A percentile compares a stretch with the other conserved stretches of the same genome.
Conservation (phyloP, 2,113 vertebrate species). For the Peromyscus californicus region DNA sequence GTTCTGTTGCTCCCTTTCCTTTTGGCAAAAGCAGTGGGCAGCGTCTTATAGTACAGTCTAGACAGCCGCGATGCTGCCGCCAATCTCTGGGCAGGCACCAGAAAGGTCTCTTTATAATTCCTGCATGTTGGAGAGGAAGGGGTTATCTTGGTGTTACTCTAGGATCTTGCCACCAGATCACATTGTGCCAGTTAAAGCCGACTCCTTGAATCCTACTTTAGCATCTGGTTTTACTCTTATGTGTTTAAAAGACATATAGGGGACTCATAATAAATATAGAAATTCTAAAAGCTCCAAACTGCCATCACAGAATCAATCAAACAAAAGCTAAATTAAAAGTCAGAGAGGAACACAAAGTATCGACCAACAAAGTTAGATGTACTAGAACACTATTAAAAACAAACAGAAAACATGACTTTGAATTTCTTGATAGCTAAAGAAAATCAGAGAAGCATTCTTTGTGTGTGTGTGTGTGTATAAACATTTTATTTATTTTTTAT, state of each 20-base stretch:
- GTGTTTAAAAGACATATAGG: neutral
- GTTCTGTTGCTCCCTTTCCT: neutral
- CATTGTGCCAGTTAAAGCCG: neutral
- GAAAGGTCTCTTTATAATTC: neutral
- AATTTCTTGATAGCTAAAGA: neutral
- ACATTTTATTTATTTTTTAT: too few species aligned
- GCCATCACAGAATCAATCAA: neutral
- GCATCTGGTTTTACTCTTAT: neutral
- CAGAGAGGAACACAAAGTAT: neutral
- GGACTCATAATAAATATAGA: neutral
- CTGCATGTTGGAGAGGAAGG: neutral
- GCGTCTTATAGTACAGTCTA: neutral
- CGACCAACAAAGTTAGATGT: neutral
- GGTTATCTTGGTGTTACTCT: neutral
- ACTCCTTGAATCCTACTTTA: neutral
- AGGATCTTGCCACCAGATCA: neutral
- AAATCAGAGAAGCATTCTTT: conserved; percentile 22
- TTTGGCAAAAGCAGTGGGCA: neutral
- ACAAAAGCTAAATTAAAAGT: neutral
- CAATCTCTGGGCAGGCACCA: neutral
- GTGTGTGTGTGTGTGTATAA: neutral
- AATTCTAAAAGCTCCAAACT: neutral
- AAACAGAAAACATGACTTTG: neutral
- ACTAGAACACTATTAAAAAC: neutral
- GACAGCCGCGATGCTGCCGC: neutral